Base-by-base conservation (phyloP, 2,113 vertebrate genomes). In the Mormyrus iriodes region DNA sequence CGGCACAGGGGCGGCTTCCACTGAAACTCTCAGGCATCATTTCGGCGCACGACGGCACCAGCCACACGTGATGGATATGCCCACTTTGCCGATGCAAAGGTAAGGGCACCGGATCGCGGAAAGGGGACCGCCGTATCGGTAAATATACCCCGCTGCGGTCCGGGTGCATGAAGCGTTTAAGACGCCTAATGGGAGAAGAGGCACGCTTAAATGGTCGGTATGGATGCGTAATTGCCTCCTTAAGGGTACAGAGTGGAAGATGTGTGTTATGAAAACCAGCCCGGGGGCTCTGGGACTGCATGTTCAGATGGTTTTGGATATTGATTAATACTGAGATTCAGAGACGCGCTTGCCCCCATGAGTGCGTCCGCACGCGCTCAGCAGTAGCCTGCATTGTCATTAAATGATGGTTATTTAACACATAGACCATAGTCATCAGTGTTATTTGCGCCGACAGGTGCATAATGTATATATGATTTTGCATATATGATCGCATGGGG, bases 11-110 rank as follows among this genome's bases (percentile, higher is more conserved):
- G 42, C 88, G 51, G 24, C 84, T 61, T 87, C 10, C 24, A 9
- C 61, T 27, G 51, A 12, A 89, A 48, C 88, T 84, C 51, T n/a
- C 3, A 51, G 9, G 88, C 61, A 15, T 55, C 73, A 49, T n/a
- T 89, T 44, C 49, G 76, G 48, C 76, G 52, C 88, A 46, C 88
- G 24, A 89, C 88, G 19, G 53, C 10, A 89, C 52, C 52, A 61
- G n/a, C 55, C 35, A 53, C 79, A 58, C 88, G 76, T 89, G 88
- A 89, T 48, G 51, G 39, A 39, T 19, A 55, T 83, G 39, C 49
- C 49, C n/a, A 55, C 85, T 48, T 19, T 53, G n/a, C 48, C 44
- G 8, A 39, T 27, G 85, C 27, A 55, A 55, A 35, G 27, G 51
- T 52, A 52, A 52, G 10, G 85, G 85, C n/a, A 52, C 13, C n/a